phyloP scores from a whole-genome alignment of 2,888 invertebrate genomes.

The Exocentrus adspersus region DNA sequence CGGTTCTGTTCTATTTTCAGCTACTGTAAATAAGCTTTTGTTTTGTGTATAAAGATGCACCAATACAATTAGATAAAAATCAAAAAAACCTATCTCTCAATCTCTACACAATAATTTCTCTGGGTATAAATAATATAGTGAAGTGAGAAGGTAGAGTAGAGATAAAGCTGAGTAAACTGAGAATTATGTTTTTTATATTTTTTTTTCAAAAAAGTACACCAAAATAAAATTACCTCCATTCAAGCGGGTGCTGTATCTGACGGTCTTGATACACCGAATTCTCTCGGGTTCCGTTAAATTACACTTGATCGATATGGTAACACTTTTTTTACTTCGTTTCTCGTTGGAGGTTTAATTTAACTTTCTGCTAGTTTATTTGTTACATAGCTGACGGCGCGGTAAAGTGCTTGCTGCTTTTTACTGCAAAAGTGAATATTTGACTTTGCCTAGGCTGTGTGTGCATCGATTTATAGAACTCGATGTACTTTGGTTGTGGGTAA shows the following conservation, averaged over 20 bases:
- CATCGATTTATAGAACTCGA: slow-evolving; percentile 4
- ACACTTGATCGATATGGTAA: slow-evolving; percentile 3
- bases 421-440: slow-evolving; percentile 3
- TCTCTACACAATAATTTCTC: too few relatives aligned
- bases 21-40: too few relatives aligned
- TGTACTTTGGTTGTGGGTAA: neutral
- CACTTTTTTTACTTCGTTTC: slow-evolving; percentile 1
- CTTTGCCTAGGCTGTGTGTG: neutral
- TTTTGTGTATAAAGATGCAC: too few relatives aligned
- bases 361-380: slow-evolving; percentile 9
- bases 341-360: slow-evolving; percentile 2
- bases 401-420: slow-evolving; percentile 6
- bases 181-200: too few relatives aligned
- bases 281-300: neutral
- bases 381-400: slow-evolving; percentile 4
- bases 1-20: too few relatives aligned
- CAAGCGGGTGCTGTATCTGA: neutral
- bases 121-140: too few relatives aligned
- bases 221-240: neutral
- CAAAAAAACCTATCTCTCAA: too few relatives aligned
- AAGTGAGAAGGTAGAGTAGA: too few relatives aligned
- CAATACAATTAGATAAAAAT: too few relatives aligned
- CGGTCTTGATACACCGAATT: slow-evolving; percentile 3
- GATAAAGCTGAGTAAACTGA: too few relatives aligned
- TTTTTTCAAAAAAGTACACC: too few relatives aligned